Evolutionary conservation across 2,888 invertebrate species (phyloP), one percentile per base, ranked within the genome.

Genomic region (Lithophane leautieri): DNA sequence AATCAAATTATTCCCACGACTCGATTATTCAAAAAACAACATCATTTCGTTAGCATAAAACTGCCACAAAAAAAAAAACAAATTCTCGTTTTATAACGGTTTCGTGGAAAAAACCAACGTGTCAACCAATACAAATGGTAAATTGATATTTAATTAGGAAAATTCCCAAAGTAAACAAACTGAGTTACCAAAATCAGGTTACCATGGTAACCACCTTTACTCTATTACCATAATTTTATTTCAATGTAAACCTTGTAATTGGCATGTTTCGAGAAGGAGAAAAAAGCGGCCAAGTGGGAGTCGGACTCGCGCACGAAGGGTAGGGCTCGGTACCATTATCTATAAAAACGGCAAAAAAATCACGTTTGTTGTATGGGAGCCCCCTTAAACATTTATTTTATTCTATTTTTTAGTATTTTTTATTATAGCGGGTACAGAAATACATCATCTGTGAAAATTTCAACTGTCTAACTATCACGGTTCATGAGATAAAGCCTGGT

Each of bases 61-160:
- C 25, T 34, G 54, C 34, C 34, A 34, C 34, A 34, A 6, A 67
- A 68, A 34, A 6, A 67, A 68, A 52, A 40, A 40, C 6, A 50
- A 47, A 22, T n/a, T 7, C 25, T 34, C 34, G 4, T 58, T 68
- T 28, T 61, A 56, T 22, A 28, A 70, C 60, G 62, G 34, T 34
- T 34, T 34, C 6, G 6, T 34, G 34, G 34, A 34, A 34, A 34
- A 34, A 34, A 60, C 63, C 25, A 28, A 70, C 60, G 62, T 79
- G 56, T 81, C 68, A 76, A 61, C 63, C 44, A 67, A 73, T 75
- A 79, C 54, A 79, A 84, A 86, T 60, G 70, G 58, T 71, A 74
- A 78, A 78, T 76, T 81, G 84, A 82, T 86, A 84, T 87, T 79
- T 84, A 86, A 87, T 81, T 81, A 72, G 34, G 34, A 52, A 72